Evolutionary conservation across 2,888 invertebrate genomes (phyloP), one percentile per base, ranked within the genome.

Genomic region (Selenia dentaria): DNA sequence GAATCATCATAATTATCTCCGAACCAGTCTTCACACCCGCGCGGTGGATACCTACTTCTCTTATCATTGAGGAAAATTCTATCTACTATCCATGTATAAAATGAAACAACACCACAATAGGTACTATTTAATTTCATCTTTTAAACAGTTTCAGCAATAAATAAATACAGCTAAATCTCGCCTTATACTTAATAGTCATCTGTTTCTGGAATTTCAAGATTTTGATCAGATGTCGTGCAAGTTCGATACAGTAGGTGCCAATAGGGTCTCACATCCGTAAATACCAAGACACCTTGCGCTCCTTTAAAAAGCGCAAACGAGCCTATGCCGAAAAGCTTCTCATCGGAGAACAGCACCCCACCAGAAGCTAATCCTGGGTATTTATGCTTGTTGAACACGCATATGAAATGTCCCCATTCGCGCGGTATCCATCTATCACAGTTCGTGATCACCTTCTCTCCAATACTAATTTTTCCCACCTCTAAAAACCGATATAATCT

Each of bases 191-290:
- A 18, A 18, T 18, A 18, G 6, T 18, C 6, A 18, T 18, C 6
- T 18, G 18, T n/a, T n/a, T 16, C 16, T 16, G 22, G 22, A 22
- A 22, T 22, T 2, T 9, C 10, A 3, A 28, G 14, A n/a, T 14
- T 13, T 14, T 28, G 28, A 28, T 28, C 28, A 8, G 10, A 10
- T n/a, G 6, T 51, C 41, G 26, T 28, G n/a, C 28, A 28, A 13
- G 28, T 28, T n/a, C 12, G 13, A 28, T 14, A 48, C 20, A n/a
- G 22, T 24, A 28, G 51, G 40, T 13, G 13, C 8, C 14, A 28
- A 14, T 45, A 51, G 31, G 34, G 44, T 41, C 44, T 43, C 28
- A 33, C 12, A n/a, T 33, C 33, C 8, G 33, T 33, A 11, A 33
- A 33, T 1, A 22, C 18, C 2, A 33, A 12, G 10, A 33, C 3